These are phyloP conservation scores for Otocyon megalotis DNA, from an alignment of 2,113 vertebrate genomes.

Conservation along the genomic window DNA sequence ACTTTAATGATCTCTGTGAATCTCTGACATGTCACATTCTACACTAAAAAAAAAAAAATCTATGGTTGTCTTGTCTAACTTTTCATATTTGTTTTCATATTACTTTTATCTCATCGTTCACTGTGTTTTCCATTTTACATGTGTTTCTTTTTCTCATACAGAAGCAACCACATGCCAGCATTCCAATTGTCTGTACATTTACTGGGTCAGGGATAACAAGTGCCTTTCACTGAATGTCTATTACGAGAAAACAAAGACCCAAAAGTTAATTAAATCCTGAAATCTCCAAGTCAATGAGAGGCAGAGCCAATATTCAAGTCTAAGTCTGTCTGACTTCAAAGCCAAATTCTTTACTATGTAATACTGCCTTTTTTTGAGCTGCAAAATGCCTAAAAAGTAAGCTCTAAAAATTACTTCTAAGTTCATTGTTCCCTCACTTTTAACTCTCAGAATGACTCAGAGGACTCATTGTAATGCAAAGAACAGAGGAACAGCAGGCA, in stretches of 20 bases:
- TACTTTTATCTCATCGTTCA: background rate
- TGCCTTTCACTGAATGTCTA: background rate
- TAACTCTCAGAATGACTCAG: background rate
- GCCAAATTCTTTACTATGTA: background rate
- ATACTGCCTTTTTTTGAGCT: conserved; percentile 12
- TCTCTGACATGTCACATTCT: conserved; percentile 24
- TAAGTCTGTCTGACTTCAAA: conserved; percentile 14
- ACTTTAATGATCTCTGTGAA: background rate
- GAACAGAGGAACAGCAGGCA: background rate
- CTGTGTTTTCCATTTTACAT: background rate
- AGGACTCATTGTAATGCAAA: background rate
- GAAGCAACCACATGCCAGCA: background rate
- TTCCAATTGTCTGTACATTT: background rate
- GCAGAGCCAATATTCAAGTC: background rate
- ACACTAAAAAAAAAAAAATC: background rate
- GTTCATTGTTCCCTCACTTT: conserved; percentile 16
- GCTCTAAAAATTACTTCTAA: background rate
- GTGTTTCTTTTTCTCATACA: background rate
- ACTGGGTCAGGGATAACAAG: background rate
- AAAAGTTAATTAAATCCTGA: conserved; percentile 24
- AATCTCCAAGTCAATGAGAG: background rate
- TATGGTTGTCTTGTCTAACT: background rate
- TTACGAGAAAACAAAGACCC: background rate
- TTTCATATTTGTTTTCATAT: background rate
- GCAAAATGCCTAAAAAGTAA: conserved; percentile 28